Conservation (phyloP, 1,140 invertebrate genomes). For the Panagrolaimus sp. region DNA sequence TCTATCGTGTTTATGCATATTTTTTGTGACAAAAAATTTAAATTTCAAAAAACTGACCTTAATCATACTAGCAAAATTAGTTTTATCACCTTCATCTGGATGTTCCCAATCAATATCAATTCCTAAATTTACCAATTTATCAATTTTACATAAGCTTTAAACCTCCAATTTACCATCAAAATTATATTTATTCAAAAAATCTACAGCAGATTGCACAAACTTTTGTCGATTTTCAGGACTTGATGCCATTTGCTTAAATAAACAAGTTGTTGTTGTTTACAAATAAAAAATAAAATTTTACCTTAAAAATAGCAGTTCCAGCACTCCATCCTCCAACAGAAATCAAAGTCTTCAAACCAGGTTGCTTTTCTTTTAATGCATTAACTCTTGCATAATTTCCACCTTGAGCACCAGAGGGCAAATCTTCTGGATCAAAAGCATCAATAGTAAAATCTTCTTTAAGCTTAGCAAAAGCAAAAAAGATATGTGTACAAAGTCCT, state of each 20-base stretch:
- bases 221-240: neutral
- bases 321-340: neutral
- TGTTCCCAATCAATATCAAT: neutral
- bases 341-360: neutral
- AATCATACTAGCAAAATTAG: neutral
- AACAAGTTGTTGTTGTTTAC: neutral
- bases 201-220: neutral
- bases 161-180: slow-evolving; percentile 3
- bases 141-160: too few relatives aligned
- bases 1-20: too few relatives aligned
- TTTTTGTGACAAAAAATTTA: too few relatives aligned
- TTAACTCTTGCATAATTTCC: neutral
- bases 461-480: slow-evolving; percentile 20
- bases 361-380: neutral
- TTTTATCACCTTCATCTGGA: neutral
- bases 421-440: neutral
- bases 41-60: neutral
- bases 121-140: too few relatives aligned
- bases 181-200: neutral
- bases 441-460: neutral
- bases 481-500: slow-evolving; percentile 24
- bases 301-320: too few relatives aligned
- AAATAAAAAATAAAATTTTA: neutral
- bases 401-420: neutral
- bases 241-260: neutral